phyloP scores from a whole-genome alignment of 1,140 invertebrate genomes.

The Dinoponera quadriceps region DNA sequence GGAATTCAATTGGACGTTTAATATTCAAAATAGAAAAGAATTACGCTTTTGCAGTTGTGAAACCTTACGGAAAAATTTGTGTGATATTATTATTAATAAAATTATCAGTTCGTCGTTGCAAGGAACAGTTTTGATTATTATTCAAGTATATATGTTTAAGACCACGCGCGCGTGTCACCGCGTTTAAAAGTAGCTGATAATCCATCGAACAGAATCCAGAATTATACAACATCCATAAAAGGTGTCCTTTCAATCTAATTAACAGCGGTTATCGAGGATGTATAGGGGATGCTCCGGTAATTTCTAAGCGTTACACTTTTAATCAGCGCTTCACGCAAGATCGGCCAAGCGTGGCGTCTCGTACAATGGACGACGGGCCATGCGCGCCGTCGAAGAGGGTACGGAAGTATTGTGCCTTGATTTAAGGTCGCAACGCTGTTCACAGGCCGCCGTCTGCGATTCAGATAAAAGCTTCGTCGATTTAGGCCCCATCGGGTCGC shows the following conservation, averaged over 20 bases:
- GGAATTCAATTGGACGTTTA: neutral
- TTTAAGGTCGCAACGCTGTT: constrained; percentile 69
- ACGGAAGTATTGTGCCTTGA: constrained; percentile 68
- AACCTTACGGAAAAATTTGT: neutral
- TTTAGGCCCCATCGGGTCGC: constrained; percentile 52
- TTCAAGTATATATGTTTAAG: neutral
- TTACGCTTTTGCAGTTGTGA: no score
- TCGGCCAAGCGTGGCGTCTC: constrained; percentile 62
- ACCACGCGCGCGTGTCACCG: neutral
- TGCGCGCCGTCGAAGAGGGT: constrained; percentile 51
- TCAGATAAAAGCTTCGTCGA: constrained; percentile 64
- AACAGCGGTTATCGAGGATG: constrained; percentile 62
- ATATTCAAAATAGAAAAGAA: no score
- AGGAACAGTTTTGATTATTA: neutral
- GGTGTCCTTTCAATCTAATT: constrained; percentile 64
- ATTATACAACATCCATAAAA: neutral
- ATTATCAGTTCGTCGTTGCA: neutral
- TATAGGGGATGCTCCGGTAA: constrained; percentile 51
- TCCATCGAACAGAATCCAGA: neutral
- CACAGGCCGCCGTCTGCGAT: constrained; percentile 71
- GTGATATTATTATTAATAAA: neutral
- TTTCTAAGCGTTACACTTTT: constrained; percentile 76
- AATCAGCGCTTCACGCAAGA: constrained; percentile 73
- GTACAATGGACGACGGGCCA: constrained; percentile 67
- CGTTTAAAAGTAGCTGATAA: neutral